Evolutionary conservation across 2,888 invertebrate genomes (phyloP), one percentile per base, ranked within the genome.

Genomic region (Polydrusus tereticollis): DNA sequence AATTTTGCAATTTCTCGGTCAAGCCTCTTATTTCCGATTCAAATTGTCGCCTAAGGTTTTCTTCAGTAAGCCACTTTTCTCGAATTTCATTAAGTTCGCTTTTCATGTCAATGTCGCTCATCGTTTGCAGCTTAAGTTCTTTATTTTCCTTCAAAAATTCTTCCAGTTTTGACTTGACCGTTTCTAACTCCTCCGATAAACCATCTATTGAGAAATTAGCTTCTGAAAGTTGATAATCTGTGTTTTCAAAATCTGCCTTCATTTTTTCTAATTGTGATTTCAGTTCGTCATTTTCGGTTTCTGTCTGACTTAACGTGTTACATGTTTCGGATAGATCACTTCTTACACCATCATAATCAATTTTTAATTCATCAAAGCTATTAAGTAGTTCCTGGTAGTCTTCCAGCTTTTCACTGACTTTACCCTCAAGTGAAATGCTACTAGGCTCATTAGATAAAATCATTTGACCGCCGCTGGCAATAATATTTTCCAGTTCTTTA

Each of bases 141-240:
- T 78, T 72, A 66, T 82, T 82, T 45, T 80, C 78, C 58, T 73
- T 82, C 77, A 75, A 82, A 79, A 77, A 79, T 76, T 73, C 83
- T n/a, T 79, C 77, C 3, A 79, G 74, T 66, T 80, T 77, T 10
- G 65, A 73, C 81, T 81, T 86, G 77, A 69, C 79, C 64, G 75
- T 83, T 81, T 76, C 85, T 74, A 78, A 79, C 83, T 80, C 85
- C 83, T 86, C 85, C 41, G 80, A 81, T 63, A 84, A 69, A 2
- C 78, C 77, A 81, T 89, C 89, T 63, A 88, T 78, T 75, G 87
- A 87, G 69, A 88, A 85, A 14, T 88, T 86, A 52, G 86, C 85
- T 79, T 87, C 87, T 1, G 80, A 80, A 26, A 81, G 82, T 72
- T 84, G 84, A 73, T 84, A 84, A 60, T 85, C 85, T 0, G 80